These are phyloP conservation scores for Sebastes fasciatus DNA, from an alignment of 2,113 vertebrate species.

Conservation along the genomic window DNA sequence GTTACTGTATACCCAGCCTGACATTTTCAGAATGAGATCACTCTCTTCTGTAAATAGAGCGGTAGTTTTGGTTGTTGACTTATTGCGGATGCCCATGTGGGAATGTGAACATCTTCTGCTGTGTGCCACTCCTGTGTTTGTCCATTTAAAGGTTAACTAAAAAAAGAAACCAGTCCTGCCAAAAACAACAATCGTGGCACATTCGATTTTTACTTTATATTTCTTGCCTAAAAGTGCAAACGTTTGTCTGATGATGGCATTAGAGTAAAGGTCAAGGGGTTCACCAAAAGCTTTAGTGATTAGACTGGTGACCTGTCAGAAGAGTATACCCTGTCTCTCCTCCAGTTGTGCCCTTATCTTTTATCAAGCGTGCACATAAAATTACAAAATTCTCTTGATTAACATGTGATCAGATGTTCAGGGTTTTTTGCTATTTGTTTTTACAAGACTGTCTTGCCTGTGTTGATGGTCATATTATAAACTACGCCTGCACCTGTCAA, in stretches of 20 bases:
- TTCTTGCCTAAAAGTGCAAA: not conserved
- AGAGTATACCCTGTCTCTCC: not conserved
- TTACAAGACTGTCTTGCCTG: constrained; percentile 22
- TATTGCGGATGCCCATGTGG: constrained; percentile 22
- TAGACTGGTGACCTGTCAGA: not conserved
- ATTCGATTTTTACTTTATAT: not conserved
- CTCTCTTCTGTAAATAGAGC: constrained; percentile 50
- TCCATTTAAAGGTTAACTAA: constrained; percentile 23
- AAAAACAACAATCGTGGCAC: not conserved
- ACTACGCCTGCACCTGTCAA: not conserved
- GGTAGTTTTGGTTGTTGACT: constrained; percentile 28
- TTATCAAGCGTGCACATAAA: not conserved
- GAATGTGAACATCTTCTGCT: constrained; percentile 24
- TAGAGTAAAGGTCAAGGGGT: not conserved
- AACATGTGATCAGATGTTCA: not conserved
- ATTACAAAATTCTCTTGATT: not conserved
- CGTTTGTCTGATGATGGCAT: not conserved
- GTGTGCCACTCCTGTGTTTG: constrained; percentile 44
- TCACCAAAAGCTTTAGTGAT: not conserved
- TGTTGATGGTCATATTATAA: constrained; percentile 2
- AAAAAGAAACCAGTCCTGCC: not conserved
- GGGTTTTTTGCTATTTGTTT: not conserved
- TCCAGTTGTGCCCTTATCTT: not conserved
- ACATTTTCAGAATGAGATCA: constrained; percentile 47
- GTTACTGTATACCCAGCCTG: constrained; percentile 13